Evolutionary conservation across 2,888 invertebrate genomes (phyloP).

Genomic region (Idaea aversata): DNA sequence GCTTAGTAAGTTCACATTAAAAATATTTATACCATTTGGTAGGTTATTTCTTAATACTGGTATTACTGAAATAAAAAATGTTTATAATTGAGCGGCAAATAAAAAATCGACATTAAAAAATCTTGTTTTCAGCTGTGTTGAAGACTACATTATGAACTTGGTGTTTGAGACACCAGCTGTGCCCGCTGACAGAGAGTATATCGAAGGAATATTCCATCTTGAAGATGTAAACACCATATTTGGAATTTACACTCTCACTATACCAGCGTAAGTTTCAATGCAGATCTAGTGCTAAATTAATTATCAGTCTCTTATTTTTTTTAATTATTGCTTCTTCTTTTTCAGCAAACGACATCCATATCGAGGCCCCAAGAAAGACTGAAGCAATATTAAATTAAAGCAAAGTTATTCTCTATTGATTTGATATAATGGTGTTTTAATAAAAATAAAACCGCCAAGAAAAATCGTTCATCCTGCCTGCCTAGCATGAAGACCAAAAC

Average conservation of each 20-base stretch:
- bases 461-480: too few relatives aligned
- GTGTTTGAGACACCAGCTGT: slow-evolving; percentile 70
- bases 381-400: neutral
- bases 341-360: slow-evolving; percentile 72
- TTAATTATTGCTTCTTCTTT: slow-evolving; percentile 25
- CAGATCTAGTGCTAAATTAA: neutral
- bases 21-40: slow-evolving; percentile 2
- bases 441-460: neutral
- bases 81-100: neutral
- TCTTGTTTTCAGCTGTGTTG: slow-evolving; percentile 60
- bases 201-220: slow-evolving; percentile 61
- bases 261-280: slow-evolving; percentile 57
- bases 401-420: neutral
- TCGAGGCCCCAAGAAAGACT: slow-evolving; percentile 59
- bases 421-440: neutral
- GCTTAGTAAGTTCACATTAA: slow-evolving; percentile 61
- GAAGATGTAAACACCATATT: slow-evolving; percentile 71
- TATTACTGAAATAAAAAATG: neutral
- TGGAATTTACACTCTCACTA: slow-evolving; percentile 68
- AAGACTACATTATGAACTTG: slow-evolving; percentile 73
- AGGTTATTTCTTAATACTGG: neutral
- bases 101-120: neutral
- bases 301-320: neutral
- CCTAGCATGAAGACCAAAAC: too few relatives aligned
- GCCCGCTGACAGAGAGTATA: slow-evolving; percentile 60